Evolutionary conservation across 2,888 invertebrate genomes (phyloP).

Genomic region (Drosophila subsilvestris): DNA sequence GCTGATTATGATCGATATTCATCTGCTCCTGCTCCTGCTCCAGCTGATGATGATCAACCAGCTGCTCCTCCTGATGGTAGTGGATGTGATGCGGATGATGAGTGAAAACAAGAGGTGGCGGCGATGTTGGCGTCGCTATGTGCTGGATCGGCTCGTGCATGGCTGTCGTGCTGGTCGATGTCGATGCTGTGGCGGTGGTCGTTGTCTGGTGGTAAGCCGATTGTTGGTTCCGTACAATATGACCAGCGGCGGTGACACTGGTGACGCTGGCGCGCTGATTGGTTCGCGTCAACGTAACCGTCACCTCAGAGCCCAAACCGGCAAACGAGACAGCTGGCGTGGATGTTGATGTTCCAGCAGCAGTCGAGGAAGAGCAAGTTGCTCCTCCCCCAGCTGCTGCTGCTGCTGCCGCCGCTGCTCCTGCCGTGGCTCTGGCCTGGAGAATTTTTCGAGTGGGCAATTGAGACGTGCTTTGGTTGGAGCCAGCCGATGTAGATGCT

Average conservation of each 20-base stretch:
- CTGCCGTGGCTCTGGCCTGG: conserved; percentile 68
- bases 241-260: conserved; percentile 80
- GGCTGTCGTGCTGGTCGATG: conserved; percentile 41
- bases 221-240: conserved; percentile 81
- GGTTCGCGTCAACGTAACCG: conserved; percentile 79
- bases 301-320: conserved; percentile 82
- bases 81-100: conserved; percentile 59
- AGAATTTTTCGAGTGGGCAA: conserved; percentile 75
- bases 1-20: conserved; percentile 72
- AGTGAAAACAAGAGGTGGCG: conserved; percentile 78
- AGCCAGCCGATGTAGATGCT: conserved; percentile 39
- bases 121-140: conserved; percentile 74
- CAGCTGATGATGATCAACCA: conserved; percentile 59
- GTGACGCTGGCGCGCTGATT: conserved; percentile 70
- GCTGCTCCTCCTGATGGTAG: conserved; percentile 50
- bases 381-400: conserved; percentile 36
- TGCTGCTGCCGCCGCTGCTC: conserved; percentile 46
- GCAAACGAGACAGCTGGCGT: conserved; percentile 79
- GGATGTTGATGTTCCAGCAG: conserved; percentile 20
- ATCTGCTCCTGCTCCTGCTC: conserved; percentile 71
- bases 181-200: conserved; percentile 54
- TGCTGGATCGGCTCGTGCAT: conserved; percentile 63
- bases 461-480: conserved; percentile 51
- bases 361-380: conserved; percentile 45
- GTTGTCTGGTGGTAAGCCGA: conserved; percentile 53